Evolutionary conservation across 92 coral and sea anemone species (phyloP).

Genomic region (Isaurus tuberculatus): DNA sequence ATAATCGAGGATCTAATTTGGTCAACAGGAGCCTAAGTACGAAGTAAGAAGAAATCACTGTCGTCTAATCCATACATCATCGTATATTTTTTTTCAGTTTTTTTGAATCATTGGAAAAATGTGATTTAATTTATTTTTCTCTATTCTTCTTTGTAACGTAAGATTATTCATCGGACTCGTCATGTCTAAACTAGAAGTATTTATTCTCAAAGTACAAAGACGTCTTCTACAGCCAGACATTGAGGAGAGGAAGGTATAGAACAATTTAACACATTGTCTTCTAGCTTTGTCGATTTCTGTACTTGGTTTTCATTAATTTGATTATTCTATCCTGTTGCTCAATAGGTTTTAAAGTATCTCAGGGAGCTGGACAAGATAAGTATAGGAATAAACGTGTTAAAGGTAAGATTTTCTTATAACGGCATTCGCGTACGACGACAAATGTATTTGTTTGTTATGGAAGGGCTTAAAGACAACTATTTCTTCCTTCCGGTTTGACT

Average conservation of each 20-base stretch:
- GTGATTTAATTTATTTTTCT: neutral
- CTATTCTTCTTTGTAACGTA: neutral
- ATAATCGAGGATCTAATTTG: neutral
- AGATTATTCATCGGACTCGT: neutral
- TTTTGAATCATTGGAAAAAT: neutral
- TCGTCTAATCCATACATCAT: neutral
- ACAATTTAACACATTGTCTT: conserved; percentile 1
- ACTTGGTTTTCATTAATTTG: neutral
- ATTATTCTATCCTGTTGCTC: neutral
- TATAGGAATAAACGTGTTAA: conserved; percentile 78
- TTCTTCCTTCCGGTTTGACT: neutral
- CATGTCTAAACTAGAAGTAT: conserved; percentile 77
- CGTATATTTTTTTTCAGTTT: neutral
- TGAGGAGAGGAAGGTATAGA: conserved; percentile 83
- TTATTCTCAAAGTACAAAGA: conserved; percentile 82
- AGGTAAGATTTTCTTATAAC: conserved; percentile 57
- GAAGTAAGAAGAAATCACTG: neutral
- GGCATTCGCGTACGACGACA: neutral
- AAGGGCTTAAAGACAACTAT: neutral
- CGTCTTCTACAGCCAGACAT: conserved; percentile 71
- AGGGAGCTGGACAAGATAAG: conserved; percentile 75
- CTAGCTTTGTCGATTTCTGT: neutral
- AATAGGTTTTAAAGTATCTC: conserved; percentile 83
- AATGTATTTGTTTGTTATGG: neutral
- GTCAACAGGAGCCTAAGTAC: neutral